A percentile compares a stretch with the other conserved stretches of the same genome.
Evolutionary conservation across 2,888 invertebrate species (phyloP).

Genomic region (Pristionchus japonicus): DNA sequence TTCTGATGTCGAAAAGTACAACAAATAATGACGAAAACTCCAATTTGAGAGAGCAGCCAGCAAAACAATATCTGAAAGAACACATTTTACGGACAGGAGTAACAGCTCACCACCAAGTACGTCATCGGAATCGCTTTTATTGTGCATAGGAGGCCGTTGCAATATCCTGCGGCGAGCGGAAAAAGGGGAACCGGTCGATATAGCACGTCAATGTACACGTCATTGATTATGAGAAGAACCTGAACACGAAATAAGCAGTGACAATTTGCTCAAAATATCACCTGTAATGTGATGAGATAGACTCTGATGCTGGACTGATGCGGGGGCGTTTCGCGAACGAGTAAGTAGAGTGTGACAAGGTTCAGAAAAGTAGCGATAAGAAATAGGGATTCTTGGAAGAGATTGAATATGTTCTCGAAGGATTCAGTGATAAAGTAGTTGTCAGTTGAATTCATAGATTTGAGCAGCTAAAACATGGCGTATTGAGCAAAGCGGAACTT

Average conservation of each 20-base stretch:
- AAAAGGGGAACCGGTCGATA: background rate
- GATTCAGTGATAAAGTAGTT: background rate
- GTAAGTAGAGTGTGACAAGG: background rate
- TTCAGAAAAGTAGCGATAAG: background rate
- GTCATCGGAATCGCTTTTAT: background rate
- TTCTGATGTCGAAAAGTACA: background rate
- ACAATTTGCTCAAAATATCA: no score
- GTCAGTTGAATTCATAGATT: background rate
- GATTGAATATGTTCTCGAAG: background rate
- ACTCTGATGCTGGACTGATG: background rate
- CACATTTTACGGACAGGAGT: background rate
- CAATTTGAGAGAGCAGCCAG: background rate
- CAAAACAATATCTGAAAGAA: background rate
- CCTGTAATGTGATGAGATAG: background rate
- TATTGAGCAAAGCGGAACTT: no score
- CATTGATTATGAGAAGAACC: background rate
- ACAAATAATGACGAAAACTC: background rate
- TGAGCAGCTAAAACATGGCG: no score
- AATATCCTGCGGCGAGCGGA: background rate
- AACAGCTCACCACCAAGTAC: background rate
- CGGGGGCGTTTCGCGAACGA: background rate
- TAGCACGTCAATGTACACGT: background rate
- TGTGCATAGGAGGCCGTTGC: background rate
- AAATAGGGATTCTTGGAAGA: background rate
- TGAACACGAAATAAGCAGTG: no score